Conservation (phyloP, 2,888 invertebrate species). For the Nephrocerus scutellatus region DNA sequence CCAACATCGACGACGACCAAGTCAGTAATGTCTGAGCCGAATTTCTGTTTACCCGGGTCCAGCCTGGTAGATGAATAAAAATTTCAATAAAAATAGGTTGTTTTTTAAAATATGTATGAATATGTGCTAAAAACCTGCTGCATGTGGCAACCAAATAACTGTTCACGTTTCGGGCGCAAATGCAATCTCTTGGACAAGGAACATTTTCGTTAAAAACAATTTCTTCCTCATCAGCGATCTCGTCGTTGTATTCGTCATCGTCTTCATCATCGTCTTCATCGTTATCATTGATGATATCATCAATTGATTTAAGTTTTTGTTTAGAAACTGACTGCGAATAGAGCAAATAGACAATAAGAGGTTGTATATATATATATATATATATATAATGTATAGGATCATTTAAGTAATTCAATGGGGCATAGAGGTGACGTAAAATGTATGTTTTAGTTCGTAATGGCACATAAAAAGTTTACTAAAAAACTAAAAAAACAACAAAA, state of each 20-base stretch:
- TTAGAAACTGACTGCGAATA: not conserved
- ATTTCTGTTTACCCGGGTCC: conserved; percentile 59
- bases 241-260: conserved; percentile 35
- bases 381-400: too few species aligned
- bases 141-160: conserved; percentile 60
- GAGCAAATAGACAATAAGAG: not conserved
- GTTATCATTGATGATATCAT: conserved; percentile 31
- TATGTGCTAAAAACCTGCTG: conserved; percentile 49
- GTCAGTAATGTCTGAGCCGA: conserved; percentile 60
- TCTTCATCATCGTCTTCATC: conserved; percentile 31
- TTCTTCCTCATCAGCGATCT: conserved; percentile 38
- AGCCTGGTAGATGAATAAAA: conserved; percentile 44
- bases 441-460: too few species aligned
- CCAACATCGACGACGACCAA: conserved; percentile 60
- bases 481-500: too few species aligned
- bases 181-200: conserved; percentile 59
- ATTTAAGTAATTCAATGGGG: not conserved
- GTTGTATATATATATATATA: not conserved
- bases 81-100: not conserved
- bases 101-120: not conserved
- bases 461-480: too few species aligned
- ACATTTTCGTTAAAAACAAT: conserved; percentile 42
- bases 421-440: too few species aligned
- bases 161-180: conserved; percentile 54
- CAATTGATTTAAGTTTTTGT: too few species aligned